Evolutionary conservation across 1,140 invertebrate species (phyloP).

Genomic region (Drosophila mayri): DNA sequence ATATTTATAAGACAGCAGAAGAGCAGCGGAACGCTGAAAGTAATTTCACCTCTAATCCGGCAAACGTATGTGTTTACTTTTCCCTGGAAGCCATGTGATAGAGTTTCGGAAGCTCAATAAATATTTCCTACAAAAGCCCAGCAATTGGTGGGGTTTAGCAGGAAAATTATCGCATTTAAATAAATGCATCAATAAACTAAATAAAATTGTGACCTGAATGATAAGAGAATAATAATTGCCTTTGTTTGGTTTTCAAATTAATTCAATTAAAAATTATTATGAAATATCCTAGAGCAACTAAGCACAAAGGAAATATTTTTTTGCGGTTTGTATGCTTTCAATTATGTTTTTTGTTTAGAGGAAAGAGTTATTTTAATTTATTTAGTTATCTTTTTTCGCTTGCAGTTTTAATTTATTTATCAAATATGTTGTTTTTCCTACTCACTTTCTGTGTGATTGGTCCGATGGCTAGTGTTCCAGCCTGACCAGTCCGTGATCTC

Average conservation of each 20-base stretch:
- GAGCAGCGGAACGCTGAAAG: constrained; percentile 23
- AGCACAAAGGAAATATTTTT: background rate
- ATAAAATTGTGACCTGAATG: background rate
- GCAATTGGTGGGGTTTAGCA: constrained; percentile 6
- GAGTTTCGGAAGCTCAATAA: constrained; percentile 4
- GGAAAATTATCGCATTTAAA: constrained; percentile 21
- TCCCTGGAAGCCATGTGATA: constrained; percentile 9
- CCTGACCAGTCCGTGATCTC: constrained; percentile 64
- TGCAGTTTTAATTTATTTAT: background rate
- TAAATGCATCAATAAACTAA: background rate
- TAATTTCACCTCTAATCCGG: constrained; percentile 50
- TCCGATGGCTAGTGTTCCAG: constrained; percentile 60
- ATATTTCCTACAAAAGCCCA: constrained; percentile 19
- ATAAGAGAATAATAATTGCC: background rate
- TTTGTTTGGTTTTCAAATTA: background rate
- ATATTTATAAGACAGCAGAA: constrained; percentile 56
- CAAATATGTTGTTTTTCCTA: background rate
- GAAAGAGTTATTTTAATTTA: too few species aligned
- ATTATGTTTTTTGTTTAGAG: background rate
- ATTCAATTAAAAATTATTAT: background rate
- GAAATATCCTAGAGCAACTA: background rate
- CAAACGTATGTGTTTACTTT: constrained; percentile 31
- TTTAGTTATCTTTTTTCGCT: background rate
- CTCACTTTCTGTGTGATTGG: constrained; percentile 71
- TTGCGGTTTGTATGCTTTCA: background rate